phyloP scores from a whole-genome alignment of 2,797 vertebrate species.

The Lacerta agilis region DNA sequence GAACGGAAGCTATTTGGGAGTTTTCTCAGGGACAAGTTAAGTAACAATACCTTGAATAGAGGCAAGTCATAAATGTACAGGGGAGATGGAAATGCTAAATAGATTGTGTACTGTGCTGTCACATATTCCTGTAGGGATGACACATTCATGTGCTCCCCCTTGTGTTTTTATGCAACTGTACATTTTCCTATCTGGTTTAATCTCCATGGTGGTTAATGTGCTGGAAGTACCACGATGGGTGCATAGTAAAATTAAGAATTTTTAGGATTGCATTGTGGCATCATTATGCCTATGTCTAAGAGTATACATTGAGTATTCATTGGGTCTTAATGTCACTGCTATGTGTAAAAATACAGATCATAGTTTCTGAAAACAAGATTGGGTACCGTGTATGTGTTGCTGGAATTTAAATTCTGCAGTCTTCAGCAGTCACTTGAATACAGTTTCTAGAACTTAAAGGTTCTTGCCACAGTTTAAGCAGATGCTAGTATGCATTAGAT shows the following conservation, averaged over 20 bases:
- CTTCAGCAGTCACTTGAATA: background rate
- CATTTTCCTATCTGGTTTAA: background rate
- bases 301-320: background rate
- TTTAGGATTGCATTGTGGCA: background rate
- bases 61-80: background rate
- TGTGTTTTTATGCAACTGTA: background rate
- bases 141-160: background rate
- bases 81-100: background rate
- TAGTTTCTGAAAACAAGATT: background rate
- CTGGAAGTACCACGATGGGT: too few species aligned
- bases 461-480: background rate
- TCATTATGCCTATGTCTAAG: background rate
- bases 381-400: background rate
- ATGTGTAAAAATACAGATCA: background rate
- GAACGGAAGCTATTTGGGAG: background rate
- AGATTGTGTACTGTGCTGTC: background rate
- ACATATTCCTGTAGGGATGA: background rate
- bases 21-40: background rate
- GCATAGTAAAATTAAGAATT: background rate
- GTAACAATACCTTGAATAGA: background rate
- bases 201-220: background rate
- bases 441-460: background rate
- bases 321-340: background rate
- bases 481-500: background rate
- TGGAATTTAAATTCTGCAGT: background rate